Evolutionary conservation across 2,888 invertebrate species (phyloP), one percentile per base, ranked within the genome.

Genomic region (Cosmia pyralina): DNA sequence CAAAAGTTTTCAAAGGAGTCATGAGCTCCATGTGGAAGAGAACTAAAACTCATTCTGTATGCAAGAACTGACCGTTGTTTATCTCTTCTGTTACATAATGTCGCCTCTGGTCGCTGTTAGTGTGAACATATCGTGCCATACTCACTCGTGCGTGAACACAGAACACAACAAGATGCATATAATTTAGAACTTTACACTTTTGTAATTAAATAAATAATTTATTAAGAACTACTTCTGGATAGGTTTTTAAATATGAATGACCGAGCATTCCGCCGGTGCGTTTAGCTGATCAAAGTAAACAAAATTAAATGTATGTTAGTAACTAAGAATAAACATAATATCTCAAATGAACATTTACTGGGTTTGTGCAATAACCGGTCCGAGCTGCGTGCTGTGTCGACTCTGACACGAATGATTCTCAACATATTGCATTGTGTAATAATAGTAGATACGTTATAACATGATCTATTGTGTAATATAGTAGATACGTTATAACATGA

Each of bases 101-200:
- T 44, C 38, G 68, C 60, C 65, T 66, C 81, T 81, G 71, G 81
- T 66, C 58, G 55, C 69, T 22, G 34, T 34, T 38, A 57, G 64
- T 55, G 60, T 59, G 60, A 70, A 48, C 64, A 63, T 66, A 52
- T 78, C 60, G 83, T 74, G 83, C 79, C 79, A 82, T 82, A 79
- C 79, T 79, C 79, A 58, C 53, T 60, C 78, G 65, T 19, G 65
- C 65, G 48, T 19, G 10, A 11, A n/a, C 34, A 58, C 22, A 41
- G 28, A 71, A 28, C 46, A 62, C 44, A 34, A 65, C 38, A 58
- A 53, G 34, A 60, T 48, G 55, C 72, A 72, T 66, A 69, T 72
- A 62, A 28, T 53, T 34, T 46, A 69, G 13, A 52, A 28, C 19
- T 74, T 41, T 59, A 65, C 50, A 57, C 17, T 52, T 68, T 62